Conservation (phyloP, 1,140 invertebrate species). For the Asbolus verrucosus region DNA sequence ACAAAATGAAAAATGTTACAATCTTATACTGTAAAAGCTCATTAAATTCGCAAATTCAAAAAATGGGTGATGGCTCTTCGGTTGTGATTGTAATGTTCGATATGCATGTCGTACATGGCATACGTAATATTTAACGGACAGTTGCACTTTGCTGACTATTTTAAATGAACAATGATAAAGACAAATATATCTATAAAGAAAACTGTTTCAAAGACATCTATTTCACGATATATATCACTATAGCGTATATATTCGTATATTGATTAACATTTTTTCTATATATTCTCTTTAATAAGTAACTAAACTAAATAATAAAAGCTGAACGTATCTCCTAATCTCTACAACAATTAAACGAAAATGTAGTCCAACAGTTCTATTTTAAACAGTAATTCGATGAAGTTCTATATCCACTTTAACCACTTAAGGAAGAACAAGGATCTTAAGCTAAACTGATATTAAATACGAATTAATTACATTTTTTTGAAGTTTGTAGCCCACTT, state of each 20-base stretch:
- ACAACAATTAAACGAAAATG: slow-evolving; percentile 22
- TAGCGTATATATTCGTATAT: slow-evolving; percentile 32
- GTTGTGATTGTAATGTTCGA: slow-evolving; percentile 29
- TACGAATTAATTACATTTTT: slow-evolving; percentile 21
- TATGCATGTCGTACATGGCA: slow-evolving; percentile 25
- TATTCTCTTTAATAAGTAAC: slow-evolving; percentile 13
- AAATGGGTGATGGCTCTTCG: slow-evolving; percentile 16
- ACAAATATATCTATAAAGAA: slow-evolving; percentile 12
- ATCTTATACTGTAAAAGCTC: slow-evolving; percentile 28
- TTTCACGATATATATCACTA: slow-evolving; percentile 32
- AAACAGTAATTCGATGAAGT: slow-evolving; percentile 41
- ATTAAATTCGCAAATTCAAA: slow-evolving; percentile 26
- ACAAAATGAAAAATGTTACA: slow-evolving; percentile 22
- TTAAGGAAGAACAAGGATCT: slow-evolving; percentile 45
- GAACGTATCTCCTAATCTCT: slow-evolving; percentile 33
- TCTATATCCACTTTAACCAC: slow-evolving; percentile 37
- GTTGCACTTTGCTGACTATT: slow-evolving; percentile 28
- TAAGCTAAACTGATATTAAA: slow-evolving; percentile 37
- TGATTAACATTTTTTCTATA: slow-evolving; percentile 31
- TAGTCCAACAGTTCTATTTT: slow-evolving; percentile 28
- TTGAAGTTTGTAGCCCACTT: not conserved
- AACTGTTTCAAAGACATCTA: slow-evolving; percentile 20
- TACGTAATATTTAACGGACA: slow-evolving; percentile 20
- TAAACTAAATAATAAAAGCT: slow-evolving; percentile 35
- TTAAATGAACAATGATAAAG: slow-evolving; percentile 11